phyloP scores from a whole-genome alignment of 2,888 invertebrate species.

The Zhuqinia jingwanae region DNA sequence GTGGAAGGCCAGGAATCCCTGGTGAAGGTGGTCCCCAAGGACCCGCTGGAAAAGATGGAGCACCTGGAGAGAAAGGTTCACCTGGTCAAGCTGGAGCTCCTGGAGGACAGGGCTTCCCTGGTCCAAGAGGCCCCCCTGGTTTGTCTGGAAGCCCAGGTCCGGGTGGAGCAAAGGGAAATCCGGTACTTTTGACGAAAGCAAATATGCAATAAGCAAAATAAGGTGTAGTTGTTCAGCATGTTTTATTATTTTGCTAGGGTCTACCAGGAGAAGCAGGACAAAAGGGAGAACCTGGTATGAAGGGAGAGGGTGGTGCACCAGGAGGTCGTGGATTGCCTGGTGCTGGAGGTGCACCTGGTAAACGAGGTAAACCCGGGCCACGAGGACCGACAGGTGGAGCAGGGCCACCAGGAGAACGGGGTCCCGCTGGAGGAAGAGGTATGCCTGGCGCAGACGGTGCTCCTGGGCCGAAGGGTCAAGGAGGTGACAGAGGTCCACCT shows the following conservation, averaged over 20 bases:
- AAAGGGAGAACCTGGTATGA: constrained; percentile 86
- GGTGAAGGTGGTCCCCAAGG: constrained; percentile 90
- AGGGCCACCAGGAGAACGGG: constrained; percentile 88
- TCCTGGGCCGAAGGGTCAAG: constrained; percentile 83
- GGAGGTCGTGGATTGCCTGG: constrained; percentile 89
- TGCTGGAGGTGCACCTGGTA: constrained; percentile 88
- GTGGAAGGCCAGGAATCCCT: constrained; percentile 89
- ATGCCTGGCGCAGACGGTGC: constrained; percentile 87
- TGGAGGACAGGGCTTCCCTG: constrained; percentile 92
- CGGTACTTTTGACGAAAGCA: constrained; percentile 81
- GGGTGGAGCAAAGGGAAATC: constrained; percentile 88
- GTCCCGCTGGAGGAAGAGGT: constrained; percentile 89
- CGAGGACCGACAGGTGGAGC: constrained; percentile 88
- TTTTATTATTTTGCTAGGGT: constrained; percentile 83
- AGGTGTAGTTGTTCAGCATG: background rate
- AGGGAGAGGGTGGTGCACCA: constrained; percentile 90
- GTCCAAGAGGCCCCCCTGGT: constrained; percentile 89
- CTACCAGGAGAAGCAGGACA: constrained; percentile 89
- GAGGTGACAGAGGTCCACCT: constrained; percentile 88
- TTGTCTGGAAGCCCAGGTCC: constrained; percentile 87
- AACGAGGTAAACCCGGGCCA: constrained; percentile 88
- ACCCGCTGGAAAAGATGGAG: constrained; percentile 87
- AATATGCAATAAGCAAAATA: background rate
- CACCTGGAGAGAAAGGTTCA: constrained; percentile 90
- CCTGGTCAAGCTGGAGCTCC: constrained; percentile 87